Percentiles rank a stretch among this genome's conserved stretches.
Evolutionary conservation across 2,888 invertebrate species (phyloP).

Genomic region (Sinohyriopsis cumingii): DNA sequence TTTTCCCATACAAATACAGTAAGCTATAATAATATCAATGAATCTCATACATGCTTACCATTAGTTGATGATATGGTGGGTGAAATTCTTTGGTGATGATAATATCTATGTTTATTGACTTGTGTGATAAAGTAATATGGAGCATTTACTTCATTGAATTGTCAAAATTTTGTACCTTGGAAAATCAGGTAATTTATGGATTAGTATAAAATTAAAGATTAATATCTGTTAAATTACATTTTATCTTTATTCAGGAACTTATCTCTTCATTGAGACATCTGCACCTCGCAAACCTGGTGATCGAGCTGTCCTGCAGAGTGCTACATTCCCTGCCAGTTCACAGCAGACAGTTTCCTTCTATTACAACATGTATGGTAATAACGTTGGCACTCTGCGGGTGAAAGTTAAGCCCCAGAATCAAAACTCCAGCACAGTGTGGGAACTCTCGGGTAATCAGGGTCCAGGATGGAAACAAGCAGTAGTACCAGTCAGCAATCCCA

Average conservation of each 20-base stretch:
- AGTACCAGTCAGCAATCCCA: slow-evolving; percentile 9
- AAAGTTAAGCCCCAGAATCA: slow-evolving; percentile 40
- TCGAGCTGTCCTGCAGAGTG: slow-evolving; percentile 56
- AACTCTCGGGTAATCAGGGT: slow-evolving; percentile 49
- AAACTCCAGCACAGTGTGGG: slow-evolving; percentile 39
- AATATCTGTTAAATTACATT: not conserved
- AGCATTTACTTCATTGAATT: too few relatives aligned
- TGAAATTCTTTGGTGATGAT: too few relatives aligned
- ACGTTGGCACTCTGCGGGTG: slow-evolving; percentile 51
- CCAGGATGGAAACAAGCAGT: slow-evolving; percentile 46
- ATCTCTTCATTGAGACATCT: slow-evolving; percentile 87
- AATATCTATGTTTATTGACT: too few relatives aligned
- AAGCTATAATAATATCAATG: too few relatives aligned
- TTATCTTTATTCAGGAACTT: slow-evolving; percentile 69
- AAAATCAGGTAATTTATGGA: too few relatives aligned
- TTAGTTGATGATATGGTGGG: too few relatives aligned
- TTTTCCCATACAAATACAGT: too few relatives aligned
- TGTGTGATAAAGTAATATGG: too few relatives aligned
- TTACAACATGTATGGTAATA: slow-evolving; percentile 63
- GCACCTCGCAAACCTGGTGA: slow-evolving; percentile 76
- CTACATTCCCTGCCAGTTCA: slow-evolving; percentile 33
- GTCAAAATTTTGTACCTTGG: too few relatives aligned
- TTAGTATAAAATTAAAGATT: too few relatives aligned
- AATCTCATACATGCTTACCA: too few relatives aligned
- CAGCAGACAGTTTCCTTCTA: slow-evolving; percentile 57